These are phyloP conservation scores for Antedon bifida DNA, from an alignment of 35 echinoderm and acorn worm genomes.

Conservation along the genomic window DNA sequence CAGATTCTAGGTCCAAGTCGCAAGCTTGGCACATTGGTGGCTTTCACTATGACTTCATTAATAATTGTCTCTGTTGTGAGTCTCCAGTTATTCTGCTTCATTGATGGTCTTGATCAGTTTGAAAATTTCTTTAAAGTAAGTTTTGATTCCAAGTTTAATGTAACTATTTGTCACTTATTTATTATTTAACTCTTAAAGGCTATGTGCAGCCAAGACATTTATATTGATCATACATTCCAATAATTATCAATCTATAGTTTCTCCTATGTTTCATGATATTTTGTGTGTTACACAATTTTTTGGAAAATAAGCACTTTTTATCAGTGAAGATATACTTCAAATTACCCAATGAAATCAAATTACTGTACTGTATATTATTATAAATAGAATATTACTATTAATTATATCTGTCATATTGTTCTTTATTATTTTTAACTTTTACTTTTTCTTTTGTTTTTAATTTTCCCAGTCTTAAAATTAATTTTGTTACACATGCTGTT, in stretches of 20 bases:
- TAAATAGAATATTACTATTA: too few species aligned
- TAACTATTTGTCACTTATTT: neutral
- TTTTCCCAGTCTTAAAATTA: neutral
- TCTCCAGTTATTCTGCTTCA: conserved; percentile 80
- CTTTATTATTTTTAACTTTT: neutral
- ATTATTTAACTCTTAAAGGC: too few species aligned
- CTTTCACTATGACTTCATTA: conserved; percentile 82
- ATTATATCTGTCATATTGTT: neutral
- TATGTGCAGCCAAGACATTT: too few species aligned
- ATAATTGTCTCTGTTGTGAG: conserved; percentile 88
- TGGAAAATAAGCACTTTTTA: too few species aligned
- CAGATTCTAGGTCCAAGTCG: conserved; percentile 88
- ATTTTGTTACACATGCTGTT: neutral
- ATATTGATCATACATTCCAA: too few species aligned
- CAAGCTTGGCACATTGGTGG: conserved; percentile 73
- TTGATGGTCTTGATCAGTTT: conserved; percentile 51
- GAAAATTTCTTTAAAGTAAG: conserved; percentile 63
- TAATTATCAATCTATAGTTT: too few species aligned
- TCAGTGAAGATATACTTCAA: too few species aligned
- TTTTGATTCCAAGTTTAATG: neutral
- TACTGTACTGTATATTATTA: too few species aligned
- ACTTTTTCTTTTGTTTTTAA: neutral
- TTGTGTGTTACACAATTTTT: too few species aligned
- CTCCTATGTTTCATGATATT: too few species aligned
- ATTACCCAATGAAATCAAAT: too few species aligned